Evolutionary conservation across 2,113 vertebrate genomes (phyloP), one percentile per base, ranked within the genome.

Genomic region (Ophiodon elongatus): DNA sequence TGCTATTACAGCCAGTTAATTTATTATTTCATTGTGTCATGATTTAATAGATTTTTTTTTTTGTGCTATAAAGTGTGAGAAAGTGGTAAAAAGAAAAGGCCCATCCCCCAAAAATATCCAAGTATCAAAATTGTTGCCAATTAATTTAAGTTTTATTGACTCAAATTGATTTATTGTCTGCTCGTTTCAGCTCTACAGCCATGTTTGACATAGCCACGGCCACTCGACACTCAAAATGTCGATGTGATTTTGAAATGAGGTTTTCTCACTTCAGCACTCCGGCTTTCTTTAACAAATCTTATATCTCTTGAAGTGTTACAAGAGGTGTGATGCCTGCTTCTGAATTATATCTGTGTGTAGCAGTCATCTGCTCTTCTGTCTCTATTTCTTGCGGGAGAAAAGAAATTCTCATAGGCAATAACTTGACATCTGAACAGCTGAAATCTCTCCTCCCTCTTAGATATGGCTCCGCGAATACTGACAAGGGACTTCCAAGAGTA

Each of bases 381-480:
- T 21, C 3, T n/a, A n/a, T 79, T 39, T 69, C 41, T 35, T 39
- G 15, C 10, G 9, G 13, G n/a, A 11, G 31, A 21, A 37, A 21
- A 68, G 25, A 71, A 27, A 65, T n/a, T 45, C 54, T 80, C 67
- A 39, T 14, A 6, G 45, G 21, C 8, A 41, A 56, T 57, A 73
- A 54, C 70, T 84, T 79, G 60, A 37, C 52, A 47, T 84, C 67
- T 75, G 41, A 71, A 63, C 50, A 39, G 29, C 19, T 73, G 11
- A 47, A 52, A 56, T 85, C 25, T 62, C 41, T 37, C 17, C 23
- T 70, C 29, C 23, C 35, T 72, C 60, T 74, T 73, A 99, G 98
- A 97, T 83, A 91, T 96, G 70, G 93, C 94, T 74, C 98, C 98
- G 47, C 80, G 96, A 91, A 97, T 98, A 13, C 86, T 98, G 86